phyloP scores from a whole-genome alignment of 2,888 invertebrate genomes.

The Tipula lateralis region DNA sequence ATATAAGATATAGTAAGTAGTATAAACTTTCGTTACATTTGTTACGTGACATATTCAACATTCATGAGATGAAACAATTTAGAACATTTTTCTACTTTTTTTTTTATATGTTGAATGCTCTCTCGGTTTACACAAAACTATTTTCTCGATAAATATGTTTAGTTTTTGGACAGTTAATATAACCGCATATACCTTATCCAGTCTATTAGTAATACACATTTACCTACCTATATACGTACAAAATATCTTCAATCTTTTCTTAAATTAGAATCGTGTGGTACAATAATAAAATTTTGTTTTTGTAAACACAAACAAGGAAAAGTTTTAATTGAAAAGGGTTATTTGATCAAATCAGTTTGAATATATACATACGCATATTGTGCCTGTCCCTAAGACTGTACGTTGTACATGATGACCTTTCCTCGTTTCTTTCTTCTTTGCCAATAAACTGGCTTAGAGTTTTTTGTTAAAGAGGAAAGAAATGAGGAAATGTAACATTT shows the following conservation, averaged over 20 bases:
- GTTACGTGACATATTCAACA: slow-evolving; percentile 1
- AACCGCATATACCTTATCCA: background rate
- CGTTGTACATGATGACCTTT: no score
- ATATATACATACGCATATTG: no score
- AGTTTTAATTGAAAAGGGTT: background rate
- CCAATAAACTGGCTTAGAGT: no score
- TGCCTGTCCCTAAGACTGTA: no score
- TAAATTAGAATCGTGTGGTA: background rate
- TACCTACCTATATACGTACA: background rate
- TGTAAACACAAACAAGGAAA: background rate
- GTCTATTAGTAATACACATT: background rate
- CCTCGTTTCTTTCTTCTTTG: no score
- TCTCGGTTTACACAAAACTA: background rate
- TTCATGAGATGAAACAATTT: slow-evolving; percentile 19
- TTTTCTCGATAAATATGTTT: background rate
- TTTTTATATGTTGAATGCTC: background rate
- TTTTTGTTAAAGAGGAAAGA: no score
- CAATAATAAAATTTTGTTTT: background rate
- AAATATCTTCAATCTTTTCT: background rate
- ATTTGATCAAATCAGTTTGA: background rate
- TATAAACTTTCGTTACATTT: background rate
- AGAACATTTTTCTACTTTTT: background rate
- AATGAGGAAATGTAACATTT: no score
- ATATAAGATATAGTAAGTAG: background rate
- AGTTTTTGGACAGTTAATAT: background rate